phyloP scores from a whole-genome alignment of 2,797 vertebrate genomes.

The Carduelis carduelis region DNA sequence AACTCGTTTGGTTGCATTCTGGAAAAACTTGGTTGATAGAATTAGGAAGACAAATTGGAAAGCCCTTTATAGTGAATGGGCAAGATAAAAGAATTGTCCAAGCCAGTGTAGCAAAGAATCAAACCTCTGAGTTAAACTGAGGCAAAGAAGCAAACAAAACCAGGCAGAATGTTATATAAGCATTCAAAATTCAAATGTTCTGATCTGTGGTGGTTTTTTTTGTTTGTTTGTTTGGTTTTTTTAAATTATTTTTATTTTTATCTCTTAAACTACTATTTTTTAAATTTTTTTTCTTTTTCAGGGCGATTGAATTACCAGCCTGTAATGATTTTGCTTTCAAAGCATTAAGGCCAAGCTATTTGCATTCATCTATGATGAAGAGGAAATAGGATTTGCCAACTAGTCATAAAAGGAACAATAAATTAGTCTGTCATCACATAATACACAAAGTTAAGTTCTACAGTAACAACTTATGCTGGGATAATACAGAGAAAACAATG shows the following conservation, averaged over 20 bases:
- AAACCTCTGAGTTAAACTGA: background rate
- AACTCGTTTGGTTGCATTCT: background rate
- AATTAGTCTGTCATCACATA: slow-evolving; percentile 60
- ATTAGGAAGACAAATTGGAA: slow-evolving; percentile 38
- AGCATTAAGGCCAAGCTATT: slow-evolving; percentile 39
- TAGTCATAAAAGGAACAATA: slow-evolving; percentile 49
- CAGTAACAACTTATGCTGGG: slow-evolving; percentile 27
- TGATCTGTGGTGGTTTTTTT: background rate
- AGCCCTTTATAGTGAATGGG: background rate
- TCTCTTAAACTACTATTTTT: background rate
- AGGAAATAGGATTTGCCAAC: slow-evolving; percentile 61
- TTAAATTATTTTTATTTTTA: background rate
- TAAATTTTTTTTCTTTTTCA: background rate
- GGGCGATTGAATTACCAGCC: background rate
- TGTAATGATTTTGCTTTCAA: slow-evolving; percentile 55
- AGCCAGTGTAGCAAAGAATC: background rate
- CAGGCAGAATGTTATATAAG: background rate
- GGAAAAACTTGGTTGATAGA: background rate
- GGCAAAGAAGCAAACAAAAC: slow-evolving; percentile 5
- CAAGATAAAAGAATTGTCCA: background rate
- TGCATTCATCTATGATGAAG: slow-evolving; percentile 53
- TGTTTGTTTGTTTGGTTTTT: too few relatives aligned
- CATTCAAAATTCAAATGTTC: background rate
- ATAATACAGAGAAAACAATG: slow-evolving; percentile 42
- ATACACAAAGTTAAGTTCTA: slow-evolving; percentile 25